Percentiles rank a stretch among this genome's conserved stretches.
Conservation (phyloP, 37 sponge, comb jelly and placozoan species). For the Axinella damicornis region DNA sequence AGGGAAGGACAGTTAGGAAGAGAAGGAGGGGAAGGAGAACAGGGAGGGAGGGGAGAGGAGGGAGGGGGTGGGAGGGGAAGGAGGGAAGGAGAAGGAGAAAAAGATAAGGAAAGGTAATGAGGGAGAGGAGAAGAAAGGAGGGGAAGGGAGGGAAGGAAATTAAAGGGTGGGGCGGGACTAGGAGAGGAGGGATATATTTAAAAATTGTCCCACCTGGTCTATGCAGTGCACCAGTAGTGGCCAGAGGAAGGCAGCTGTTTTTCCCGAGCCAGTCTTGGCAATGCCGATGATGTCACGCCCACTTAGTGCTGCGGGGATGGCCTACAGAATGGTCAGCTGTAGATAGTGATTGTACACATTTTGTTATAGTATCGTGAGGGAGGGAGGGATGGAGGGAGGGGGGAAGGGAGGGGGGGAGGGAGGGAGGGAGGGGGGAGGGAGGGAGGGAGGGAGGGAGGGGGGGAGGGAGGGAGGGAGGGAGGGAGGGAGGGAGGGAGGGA, state of each 20-base stretch:
- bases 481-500: no score
- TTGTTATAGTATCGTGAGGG: no score
- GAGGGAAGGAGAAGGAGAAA: neutral
- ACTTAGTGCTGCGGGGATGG: slow-evolving; percentile 78
- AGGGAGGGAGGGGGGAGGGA: no score
- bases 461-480: no score
- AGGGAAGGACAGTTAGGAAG: neutral
- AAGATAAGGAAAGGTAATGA: neutral
- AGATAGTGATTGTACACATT: neutral
- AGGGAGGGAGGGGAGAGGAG: neutral
- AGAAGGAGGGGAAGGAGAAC: neutral
- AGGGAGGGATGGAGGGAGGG: no score
- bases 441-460: no score
- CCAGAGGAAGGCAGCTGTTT: slow-evolving; percentile 94
- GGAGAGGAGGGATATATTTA: neutral
- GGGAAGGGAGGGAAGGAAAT: neutral
- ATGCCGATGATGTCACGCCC: slow-evolving; percentile 98
- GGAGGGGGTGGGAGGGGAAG: neutral
- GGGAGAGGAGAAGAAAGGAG: neutral
- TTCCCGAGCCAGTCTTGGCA: slow-evolving; percentile 98
- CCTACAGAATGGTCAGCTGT: slow-evolving; percentile 4
- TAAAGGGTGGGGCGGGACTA: neutral
- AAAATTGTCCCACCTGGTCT: slow-evolving; percentile 73
- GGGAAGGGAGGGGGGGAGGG: no score
- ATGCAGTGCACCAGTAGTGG: slow-evolving; percentile 91